Evolutionary conservation across 2,888 invertebrate species (phyloP), one percentile per base, ranked within the genome.

Genomic region (Noctua pronuba): DNA sequence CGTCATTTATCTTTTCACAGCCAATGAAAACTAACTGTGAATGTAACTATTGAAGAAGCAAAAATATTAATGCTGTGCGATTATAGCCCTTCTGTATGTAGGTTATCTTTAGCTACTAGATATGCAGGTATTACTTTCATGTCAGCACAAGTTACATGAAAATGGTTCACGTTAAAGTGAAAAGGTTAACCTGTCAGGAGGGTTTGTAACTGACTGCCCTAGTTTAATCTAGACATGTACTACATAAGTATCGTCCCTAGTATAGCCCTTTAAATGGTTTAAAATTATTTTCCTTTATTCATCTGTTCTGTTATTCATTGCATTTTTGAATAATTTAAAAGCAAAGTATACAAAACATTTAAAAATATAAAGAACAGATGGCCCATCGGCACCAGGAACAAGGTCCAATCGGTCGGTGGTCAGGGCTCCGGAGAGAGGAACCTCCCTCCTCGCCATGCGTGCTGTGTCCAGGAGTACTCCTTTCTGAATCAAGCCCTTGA

Each of bases 181-280:
- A 62, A 78, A 80, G 41, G 80, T 80, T 41, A 77, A 62, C 44
- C 44, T 62, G 44, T 44, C 73, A 18, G 16, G 3, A 18, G 13
- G 10, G n/a, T 1, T 62, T 44, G 60, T 52, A 18, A 10, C 41
- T 71, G 35, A 72, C 77, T 28, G 18, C 16, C 10, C 18, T 67
- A 55, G 24, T 60, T 49, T 58, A n/a, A 10, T 31, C 10, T 49
- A 18, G n/a, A 28, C 21, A 13, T 41, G 31, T 16, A 5, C 10
- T 31, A 16, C 28, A 28, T 3, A 13, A 44, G 13, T 31, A 44
- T 11, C 44, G 21, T 24, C 8, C 16, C 28, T 16, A 31, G 1
- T 31, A 60, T 7, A 60, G 10, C 31, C 21, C 21, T 35, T 21
- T 8, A 31, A 10, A 21, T 62, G 21, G 10, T 62, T 62, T 21